Base-by-base conservation (phyloP, 2,888 invertebrate species). In the Pseudoips prasinana region DNA sequence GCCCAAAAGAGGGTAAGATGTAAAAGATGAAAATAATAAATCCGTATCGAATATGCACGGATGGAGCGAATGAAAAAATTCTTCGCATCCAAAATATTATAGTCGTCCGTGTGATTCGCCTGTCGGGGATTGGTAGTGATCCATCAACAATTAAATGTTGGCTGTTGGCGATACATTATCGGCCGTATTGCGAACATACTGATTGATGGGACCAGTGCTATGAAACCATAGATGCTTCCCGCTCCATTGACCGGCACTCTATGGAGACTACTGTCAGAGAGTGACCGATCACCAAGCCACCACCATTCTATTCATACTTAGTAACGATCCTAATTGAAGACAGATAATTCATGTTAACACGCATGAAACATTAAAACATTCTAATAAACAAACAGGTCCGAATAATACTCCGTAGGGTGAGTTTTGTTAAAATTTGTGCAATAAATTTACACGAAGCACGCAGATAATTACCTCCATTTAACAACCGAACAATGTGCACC, bases 101-200 rank as follows among this genome's bases (percentile, higher is more conserved):
- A 47, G 36, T 74, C 63, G 57, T 46, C 67, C 68, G 64, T 78
- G 71, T 75, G 77, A 77, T 84, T 69, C 73, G 62, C 51, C 58
- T 63, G 64, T 60, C 67, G 54, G 59, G 55, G 53, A 46, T 55
- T 59, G 59, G 46, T 40, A 55, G 58, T 64, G 66, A 87, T 88
- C 87, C 76, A 86, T 87, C 86, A 88, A 69, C 84, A 86, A 88
- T 87, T 88, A 87, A 84, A 82, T 71, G 71, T 66, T 72, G 70
- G 69, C 72, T 76, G 83, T 83, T 83, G 75, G 67, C 73, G 77
- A 82, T 83, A 79, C 78, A 80, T 83, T 84, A 86, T 81, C 79
- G 68, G 73, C 54, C 58, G 65, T 69, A 73, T 73, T 75, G 72
- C 77, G 57, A 79, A 74, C 72, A 63, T 58, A 64, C 76, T 87